Conservation (phyloP, 2,888 invertebrate species). For the Drosophila kuntzei region DNA sequence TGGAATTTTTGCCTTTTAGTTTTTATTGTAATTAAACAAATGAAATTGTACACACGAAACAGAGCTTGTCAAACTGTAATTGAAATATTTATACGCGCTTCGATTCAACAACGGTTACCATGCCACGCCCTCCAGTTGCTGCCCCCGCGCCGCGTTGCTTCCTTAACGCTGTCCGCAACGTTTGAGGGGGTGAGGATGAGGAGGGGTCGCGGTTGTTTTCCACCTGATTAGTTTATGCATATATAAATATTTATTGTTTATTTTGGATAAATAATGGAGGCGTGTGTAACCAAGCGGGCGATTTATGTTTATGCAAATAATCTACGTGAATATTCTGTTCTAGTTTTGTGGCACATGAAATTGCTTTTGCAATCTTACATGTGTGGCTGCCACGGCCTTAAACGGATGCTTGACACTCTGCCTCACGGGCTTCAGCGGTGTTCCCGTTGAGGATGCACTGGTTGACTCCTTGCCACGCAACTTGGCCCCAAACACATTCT, state of each 20-base stretch:
- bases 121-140: constrained; percentile 33
- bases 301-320: constrained; percentile 59
- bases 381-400: constrained; percentile 80
- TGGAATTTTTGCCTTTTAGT: constrained; percentile 48
- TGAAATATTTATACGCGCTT: constrained; percentile 47
- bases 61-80: constrained; percentile 40
- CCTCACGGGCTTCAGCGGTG: constrained; percentile 52
- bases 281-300: constrained; percentile 27
- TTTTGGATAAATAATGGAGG: constrained; percentile 60
- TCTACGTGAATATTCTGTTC: constrained; percentile 17
- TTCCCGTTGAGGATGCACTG: constrained; percentile 8
- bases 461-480: constrained; percentile 53
- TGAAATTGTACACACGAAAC: constrained; percentile 56
- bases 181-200: constrained; percentile 2
- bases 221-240: constrained; percentile 59
- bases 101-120: constrained; percentile 83
- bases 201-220: constrained; percentile 23
- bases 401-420: constrained; percentile 76
- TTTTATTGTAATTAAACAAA: constrained; percentile 60
- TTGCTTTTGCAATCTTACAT: constrained; percentile 83
- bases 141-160: constrained; percentile 30
- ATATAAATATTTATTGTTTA: constrained; percentile 63
- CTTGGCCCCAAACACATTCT: constrained; percentile 71
- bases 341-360: constrained; percentile 81
- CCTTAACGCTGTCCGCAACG: constrained; percentile 35